phyloP scores from a whole-genome alignment of 2,797 vertebrate genomes.

The Eremophila alpestris region DNA sequence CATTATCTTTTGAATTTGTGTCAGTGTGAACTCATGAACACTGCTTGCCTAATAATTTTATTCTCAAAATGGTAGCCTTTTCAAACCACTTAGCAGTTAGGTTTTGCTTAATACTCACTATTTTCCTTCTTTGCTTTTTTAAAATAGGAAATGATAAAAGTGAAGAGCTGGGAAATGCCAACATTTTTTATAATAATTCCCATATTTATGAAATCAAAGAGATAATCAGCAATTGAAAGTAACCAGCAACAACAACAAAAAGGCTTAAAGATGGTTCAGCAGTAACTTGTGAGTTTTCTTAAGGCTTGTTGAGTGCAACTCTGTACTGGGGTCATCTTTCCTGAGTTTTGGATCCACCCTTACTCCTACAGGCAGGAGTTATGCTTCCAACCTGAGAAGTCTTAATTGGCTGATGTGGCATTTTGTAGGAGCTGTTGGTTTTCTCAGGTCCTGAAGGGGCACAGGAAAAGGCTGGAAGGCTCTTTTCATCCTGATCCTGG shows the following conservation, averaged over 20 bases:
- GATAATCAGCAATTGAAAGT: neutral
- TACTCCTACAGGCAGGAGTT: neutral
- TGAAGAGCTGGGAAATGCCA: neutral
- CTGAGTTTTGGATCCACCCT: rapidly evolving
- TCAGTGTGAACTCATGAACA: neutral
- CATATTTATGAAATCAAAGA: neutral
- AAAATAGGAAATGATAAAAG: neutral
- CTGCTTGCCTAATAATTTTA: neutral
- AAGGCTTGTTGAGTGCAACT: rapidly evolving
- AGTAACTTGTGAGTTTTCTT: neutral
- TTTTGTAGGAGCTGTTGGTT: neutral
- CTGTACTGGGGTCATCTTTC: neutral
- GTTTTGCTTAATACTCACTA: neutral
- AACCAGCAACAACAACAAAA: neutral
- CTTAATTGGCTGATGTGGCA: neutral
- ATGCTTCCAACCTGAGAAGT: rapidly evolving
- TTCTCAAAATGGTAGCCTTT: neutral
- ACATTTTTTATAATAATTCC: neutral
- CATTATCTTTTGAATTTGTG: neutral
- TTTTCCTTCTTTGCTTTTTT: rapidly evolving
- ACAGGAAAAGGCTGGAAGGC: neutral
- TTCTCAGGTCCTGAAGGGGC: neutral
- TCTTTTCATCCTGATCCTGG: neutral
- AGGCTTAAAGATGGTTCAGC: neutral
- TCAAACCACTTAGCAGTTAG: neutral